Evolutionary conservation across 2,113 vertebrate genomes (phyloP).

Genomic region (Siphamia tubifer): DNA sequence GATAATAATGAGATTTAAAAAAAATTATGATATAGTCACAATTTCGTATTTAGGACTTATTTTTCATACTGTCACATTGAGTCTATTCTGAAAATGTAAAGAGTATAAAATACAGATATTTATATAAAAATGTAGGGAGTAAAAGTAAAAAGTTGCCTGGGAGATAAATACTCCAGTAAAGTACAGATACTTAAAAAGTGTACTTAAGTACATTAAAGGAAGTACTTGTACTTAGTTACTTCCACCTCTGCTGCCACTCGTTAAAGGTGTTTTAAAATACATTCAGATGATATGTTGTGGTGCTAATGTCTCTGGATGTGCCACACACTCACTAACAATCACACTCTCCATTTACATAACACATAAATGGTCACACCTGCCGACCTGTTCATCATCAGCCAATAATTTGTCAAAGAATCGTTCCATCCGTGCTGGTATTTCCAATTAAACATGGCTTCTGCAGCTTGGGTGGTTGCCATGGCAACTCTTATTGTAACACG

Average conservation of each 20-base stretch:
- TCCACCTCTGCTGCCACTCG: slow-evolving; percentile 25
- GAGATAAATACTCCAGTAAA: too few species aligned
- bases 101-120: too few species aligned
- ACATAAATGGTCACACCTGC: not conserved
- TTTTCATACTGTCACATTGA: too few species aligned
- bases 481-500: slow-evolving; percentile 31
- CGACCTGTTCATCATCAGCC: not conserved
- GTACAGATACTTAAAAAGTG: too few species aligned
- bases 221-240: too few species aligned
- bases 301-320: slow-evolving; percentile 22
- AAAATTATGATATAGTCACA: too few species aligned
- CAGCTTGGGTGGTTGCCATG: slow-evolving; percentile 54
- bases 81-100: too few species aligned
- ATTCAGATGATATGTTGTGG: not conserved
- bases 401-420: slow-evolving; percentile 38
- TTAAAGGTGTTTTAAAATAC: slow-evolving; percentile 53
- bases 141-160: too few species aligned
- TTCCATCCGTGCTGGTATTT: slow-evolving; percentile 25
- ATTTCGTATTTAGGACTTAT: too few species aligned
- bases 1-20: too few species aligned
- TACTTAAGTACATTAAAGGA: too few species aligned
- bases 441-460: slow-evolving; percentile 27
- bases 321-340: slow-evolving; percentile 16
- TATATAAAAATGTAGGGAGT: too few species aligned
- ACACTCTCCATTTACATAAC: slow-evolving; percentile 18